phyloP scores from a whole-genome alignment of 2,113 vertebrate species.

The Bubo bubo region DNA sequence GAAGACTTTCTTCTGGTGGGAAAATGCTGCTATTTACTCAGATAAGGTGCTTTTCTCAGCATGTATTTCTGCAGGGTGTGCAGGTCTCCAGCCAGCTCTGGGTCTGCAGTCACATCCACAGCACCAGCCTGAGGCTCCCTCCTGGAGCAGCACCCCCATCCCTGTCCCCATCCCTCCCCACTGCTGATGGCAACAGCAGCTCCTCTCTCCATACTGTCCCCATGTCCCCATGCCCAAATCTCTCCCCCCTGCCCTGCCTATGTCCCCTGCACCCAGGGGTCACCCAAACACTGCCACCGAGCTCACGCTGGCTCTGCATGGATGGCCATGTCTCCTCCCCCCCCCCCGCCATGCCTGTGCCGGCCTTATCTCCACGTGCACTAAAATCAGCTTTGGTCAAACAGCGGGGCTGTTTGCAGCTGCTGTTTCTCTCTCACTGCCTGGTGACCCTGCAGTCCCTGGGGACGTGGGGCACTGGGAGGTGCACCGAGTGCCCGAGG shows the following conservation, averaged over 20 bases:
- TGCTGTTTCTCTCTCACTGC: background rate
- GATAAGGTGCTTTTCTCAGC: background rate
- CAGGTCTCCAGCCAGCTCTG: background rate
- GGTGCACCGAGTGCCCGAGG: background rate
- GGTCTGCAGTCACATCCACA: fast-evolving
- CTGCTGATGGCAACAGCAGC: background rate
- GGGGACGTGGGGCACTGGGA: background rate
- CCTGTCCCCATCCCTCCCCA: background rate
- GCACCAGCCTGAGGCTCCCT: background rate
- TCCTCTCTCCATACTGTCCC: background rate
- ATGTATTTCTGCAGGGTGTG: background rate
- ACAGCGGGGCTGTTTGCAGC: background rate
- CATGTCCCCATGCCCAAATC: background rate
- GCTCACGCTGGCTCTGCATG: background rate
- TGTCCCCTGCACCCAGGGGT: background rate
- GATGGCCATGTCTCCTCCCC: background rate
- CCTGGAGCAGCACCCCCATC: background rate
- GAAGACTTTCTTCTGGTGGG: background rate
- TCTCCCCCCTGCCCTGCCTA: background rate
- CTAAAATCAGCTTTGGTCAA: background rate
- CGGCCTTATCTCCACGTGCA: fast-evolving
- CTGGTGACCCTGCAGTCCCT: background rate
- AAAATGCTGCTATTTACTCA: background rate
- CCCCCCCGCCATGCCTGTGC: background rate
- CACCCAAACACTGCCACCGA: background rate